Percentiles rank a stretch among this genome's conserved stretches.
phyloP scores from a whole-genome alignment of 2,797 vertebrate species.

The Falco cherrug region DNA sequence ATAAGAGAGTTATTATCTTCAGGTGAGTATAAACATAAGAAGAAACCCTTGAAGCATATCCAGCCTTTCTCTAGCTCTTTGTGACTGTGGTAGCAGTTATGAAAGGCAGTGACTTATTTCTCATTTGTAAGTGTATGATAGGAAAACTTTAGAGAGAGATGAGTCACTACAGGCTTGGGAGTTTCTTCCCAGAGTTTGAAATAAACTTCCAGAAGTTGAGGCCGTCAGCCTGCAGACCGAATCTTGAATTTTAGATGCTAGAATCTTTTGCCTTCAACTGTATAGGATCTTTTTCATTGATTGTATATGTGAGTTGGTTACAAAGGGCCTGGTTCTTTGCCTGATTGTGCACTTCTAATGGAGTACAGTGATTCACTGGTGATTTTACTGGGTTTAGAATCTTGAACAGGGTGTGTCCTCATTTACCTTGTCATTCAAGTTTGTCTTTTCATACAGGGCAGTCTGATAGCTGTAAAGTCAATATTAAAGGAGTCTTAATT shows the following conservation, averaged over 20 bases:
- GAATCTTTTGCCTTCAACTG: background rate
- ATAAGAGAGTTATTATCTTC: background rate
- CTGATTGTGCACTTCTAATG: background rate
- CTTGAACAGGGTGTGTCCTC: background rate
- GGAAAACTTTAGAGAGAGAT: constrained; percentile 31
- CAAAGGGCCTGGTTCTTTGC: background rate
- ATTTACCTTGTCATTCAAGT: background rate
- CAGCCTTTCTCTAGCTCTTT: background rate
- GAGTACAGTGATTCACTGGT: background rate
- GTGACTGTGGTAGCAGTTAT: background rate
- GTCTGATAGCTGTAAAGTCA: background rate
- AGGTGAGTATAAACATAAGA: constrained; percentile 43
- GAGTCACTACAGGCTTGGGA: constrained; percentile 32
- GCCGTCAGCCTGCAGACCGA: background rate
- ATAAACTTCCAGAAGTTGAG: background rate
- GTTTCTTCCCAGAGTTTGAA: constrained; percentile 20
- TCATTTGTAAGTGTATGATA: background rate
- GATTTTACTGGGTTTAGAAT: background rate
- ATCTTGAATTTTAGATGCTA: background rate
- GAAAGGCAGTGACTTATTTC: constrained; percentile 35
- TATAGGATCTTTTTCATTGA: background rate
- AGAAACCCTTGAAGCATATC: background rate
- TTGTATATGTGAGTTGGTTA: background rate
- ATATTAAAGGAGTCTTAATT: background rate
- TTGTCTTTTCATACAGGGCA: background rate